These are phyloP conservation scores for Euthynnus affinis DNA, from an alignment of 2,797 vertebrate species.

Conservation along the genomic window DNA sequence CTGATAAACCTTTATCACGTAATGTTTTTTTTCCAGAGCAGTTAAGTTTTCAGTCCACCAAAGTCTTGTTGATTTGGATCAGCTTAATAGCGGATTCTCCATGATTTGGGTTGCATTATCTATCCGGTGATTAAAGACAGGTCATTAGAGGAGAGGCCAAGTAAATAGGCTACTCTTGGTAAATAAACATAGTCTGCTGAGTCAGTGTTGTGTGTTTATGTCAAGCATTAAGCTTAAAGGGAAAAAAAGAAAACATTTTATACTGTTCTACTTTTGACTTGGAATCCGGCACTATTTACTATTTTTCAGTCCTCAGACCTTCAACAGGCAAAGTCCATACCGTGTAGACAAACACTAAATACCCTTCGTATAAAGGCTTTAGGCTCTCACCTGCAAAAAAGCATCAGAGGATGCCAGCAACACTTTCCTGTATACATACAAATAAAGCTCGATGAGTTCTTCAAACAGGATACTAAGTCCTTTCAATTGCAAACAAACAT, in stretches of 20 bases:
- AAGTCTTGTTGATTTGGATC: constrained; percentile 3
- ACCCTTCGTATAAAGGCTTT: neutral
- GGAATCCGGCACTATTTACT: neutral
- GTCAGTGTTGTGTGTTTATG: neutral
- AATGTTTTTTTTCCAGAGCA: constrained; percentile 11
- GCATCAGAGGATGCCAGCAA: neutral
- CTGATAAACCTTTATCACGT: constrained; percentile 12
- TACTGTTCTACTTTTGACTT: no score
- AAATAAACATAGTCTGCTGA: constrained; percentile 24
- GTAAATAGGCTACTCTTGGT: constrained; percentile 1
- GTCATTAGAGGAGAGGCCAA: neutral
- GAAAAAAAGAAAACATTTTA: neutral
- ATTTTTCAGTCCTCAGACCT: neutral
- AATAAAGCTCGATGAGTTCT: neutral
- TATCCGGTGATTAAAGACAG: neutral
- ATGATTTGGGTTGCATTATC: constrained; percentile 7
- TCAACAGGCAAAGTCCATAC: neutral
- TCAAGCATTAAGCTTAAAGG: neutral
- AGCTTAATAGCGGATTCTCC: neutral
- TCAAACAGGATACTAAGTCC: no score
- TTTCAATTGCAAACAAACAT: no score
- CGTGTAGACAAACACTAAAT: neutral
- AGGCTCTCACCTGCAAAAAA: neutral
- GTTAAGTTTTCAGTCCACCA: constrained; percentile 11
- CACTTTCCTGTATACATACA: neutral